Percentiles rank a stretch among this genome's conserved stretches.
Conservation (phyloP, 2,797 vertebrate genomes). For the Neosalanx taihuensis region DNA sequence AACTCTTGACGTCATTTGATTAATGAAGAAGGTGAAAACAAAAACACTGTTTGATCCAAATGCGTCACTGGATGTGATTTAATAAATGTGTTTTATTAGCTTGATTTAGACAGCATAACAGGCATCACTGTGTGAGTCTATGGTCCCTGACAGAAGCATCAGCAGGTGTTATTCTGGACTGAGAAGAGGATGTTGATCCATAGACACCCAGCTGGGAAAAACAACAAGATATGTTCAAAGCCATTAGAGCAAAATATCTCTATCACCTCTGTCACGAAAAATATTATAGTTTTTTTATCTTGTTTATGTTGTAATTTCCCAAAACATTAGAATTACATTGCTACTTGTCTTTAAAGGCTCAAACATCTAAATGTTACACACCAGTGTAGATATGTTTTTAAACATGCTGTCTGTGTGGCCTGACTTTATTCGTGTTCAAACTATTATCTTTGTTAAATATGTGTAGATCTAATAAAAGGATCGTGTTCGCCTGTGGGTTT, state of each 20-base stretch:
- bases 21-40: not conserved
- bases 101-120: not conserved
- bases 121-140: not conserved
- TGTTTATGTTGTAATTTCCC: too few species aligned
- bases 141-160: constrained; percentile 23
- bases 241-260: constrained; percentile 12
- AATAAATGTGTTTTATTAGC: not conserved
- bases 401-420: not conserved
- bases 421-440: not conserved
- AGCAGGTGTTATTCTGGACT: constrained; percentile 20
- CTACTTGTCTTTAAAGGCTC: not conserved
- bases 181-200: constrained; percentile 23
- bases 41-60: not conserved
- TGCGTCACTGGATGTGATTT: not conserved
- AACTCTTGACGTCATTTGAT: not conserved
- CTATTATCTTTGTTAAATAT: constrained; percentile 25
- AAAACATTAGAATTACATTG: not conserved
- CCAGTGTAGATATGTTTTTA: not conserved
- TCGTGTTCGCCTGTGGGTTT: constrained; percentile 27
- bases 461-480: constrained; percentile 39
- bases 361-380: not conserved
- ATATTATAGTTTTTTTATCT: not conserved
- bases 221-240: not conserved
- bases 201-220: constrained; percentile 17
- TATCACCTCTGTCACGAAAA: not conserved